Evolutionary conservation across 2,797 vertebrate genomes (phyloP), one percentile per base, ranked within the genome.

Genomic region (Sus cebifrons): DNA sequence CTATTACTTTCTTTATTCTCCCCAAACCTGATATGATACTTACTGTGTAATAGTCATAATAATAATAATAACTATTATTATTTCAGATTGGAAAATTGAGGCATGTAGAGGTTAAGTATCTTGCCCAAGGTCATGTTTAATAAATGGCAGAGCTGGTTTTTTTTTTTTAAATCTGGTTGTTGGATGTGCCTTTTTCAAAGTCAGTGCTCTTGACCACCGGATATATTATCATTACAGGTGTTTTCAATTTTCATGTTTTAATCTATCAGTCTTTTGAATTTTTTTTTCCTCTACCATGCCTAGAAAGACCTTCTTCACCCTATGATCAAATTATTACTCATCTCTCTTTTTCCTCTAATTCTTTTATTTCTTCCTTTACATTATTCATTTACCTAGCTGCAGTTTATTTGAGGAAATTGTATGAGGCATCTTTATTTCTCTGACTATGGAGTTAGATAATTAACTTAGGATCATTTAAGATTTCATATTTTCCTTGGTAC

Each of bases 361-460:
- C 17, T 74, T 71, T 92, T 77, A 23, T 86, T 95, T 96, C 15
- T 77, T 93, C 29, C 6, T 96, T 93, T 86, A 54, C 8, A 70
- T 86, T 88, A 77, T 32, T 85, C 16, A 29, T 93, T 60, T 68
- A 87, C 44, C 36, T 29, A 25, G 3, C 68, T 88, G n/a, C 1
- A 89, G 6, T 94, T 91, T 89, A 85, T 90, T 96, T 96, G 86
- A 92, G 6, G 10, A 13, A 27, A 87, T 29, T 1, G 3, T 49
- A 56, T 52, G 17, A 82, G 16, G 10, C 4, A 20, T 70, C 13
- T 40, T 92, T 90, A 44, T 36, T 85, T 97, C 85, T 85, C 25
- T 88, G 88, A 92, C 20, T 18, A 29, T 56, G 62, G 58, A 32
- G 3, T 78, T 84, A 68, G 29, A 7, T 56, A 77, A 58, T 8